Conservation (phyloP, 2,797 vertebrate species). For the Distichodus sexfasciatus region DNA sequence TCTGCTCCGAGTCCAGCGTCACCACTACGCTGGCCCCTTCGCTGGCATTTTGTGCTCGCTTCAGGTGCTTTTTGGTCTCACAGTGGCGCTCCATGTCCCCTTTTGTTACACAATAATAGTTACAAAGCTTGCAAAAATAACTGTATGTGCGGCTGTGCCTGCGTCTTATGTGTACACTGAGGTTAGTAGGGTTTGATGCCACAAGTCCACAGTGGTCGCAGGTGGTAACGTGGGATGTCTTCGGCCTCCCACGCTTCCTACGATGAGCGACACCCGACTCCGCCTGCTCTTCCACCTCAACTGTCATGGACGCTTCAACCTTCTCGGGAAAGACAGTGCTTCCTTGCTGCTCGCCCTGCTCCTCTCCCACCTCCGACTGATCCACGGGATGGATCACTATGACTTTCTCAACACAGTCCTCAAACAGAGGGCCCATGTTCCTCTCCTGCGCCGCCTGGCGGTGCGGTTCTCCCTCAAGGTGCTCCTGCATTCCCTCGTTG, state of each 20-base stretch:
- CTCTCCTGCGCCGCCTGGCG: conserved; percentile 78
- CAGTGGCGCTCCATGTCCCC: conserved; percentile 99
- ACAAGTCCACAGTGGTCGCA: conserved; percentile 90
- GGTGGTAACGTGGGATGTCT: conserved; percentile 77
- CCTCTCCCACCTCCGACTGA: conserved; percentile 3
- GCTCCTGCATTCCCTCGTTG: conserved; percentile 86
- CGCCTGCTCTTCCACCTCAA: conserved; percentile 49
- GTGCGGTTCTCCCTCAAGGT: conserved; percentile 73
- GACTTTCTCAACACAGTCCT: conserved; percentile 83
- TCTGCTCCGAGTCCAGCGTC: conserved; percentile 42
- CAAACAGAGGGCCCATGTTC: conserved; percentile 74
- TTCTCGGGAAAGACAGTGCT: conserved; percentile 40
- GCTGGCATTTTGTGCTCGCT: conserved; percentile 71
- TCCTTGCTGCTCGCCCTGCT: conserved; percentile 28
- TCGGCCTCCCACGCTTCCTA: conserved; percentile 82
- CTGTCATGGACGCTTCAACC: conserved; percentile 47
- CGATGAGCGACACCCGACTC: conserved; percentile 55
- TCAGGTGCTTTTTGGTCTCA: conserved; percentile 92
- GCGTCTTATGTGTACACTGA: conserved; percentile 92
- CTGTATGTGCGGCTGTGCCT: conserved; percentile 96
- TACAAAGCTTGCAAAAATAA: conserved; percentile 92
- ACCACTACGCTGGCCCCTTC: conserved; percentile 42
- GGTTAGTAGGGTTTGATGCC: conserved; percentile 93
- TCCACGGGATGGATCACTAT: conserved; percentile 61
- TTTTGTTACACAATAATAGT: conserved; percentile 97